Evolutionary conservation across 2,113 vertebrate species (phyloP).

Genomic region (Cryptoleucopteryx plumbea): DNA sequence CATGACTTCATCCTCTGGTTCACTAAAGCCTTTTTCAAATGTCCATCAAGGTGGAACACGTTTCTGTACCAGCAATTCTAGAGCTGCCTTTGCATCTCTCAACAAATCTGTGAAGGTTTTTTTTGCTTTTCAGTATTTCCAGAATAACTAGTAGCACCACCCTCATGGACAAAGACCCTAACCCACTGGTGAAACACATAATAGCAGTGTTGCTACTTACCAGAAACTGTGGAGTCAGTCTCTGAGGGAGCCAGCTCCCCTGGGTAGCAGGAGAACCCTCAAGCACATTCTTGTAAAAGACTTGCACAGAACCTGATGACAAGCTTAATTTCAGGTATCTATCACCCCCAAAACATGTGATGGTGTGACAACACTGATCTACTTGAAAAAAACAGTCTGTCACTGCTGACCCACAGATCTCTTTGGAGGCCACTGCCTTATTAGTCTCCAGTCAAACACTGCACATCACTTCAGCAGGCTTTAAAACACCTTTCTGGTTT

Average conservation of each 20-base stretch:
- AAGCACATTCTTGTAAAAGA: not conserved
- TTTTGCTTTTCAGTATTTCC: not conserved
- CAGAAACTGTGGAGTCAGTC: not conserved
- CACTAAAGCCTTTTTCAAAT: not conserved
- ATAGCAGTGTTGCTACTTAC: not conserved
- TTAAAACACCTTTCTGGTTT: not conserved
- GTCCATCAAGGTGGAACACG: not conserved
- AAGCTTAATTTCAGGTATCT: not conserved
- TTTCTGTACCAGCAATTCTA: not conserved
- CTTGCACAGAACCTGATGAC: not conserved
- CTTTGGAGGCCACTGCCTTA: not conserved
- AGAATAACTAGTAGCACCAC: not conserved
- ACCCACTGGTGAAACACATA: not conserved
- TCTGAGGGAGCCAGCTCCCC: not conserved
- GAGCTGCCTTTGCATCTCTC: not conserved
- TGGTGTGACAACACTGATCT: not conserved
- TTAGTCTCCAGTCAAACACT: not conserved
- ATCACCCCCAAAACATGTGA: not conserved
- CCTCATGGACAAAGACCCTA: not conserved
- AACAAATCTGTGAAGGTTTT: not conserved
- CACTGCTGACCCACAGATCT: not conserved
- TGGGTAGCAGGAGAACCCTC: not conserved
- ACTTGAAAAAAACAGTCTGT: not conserved
- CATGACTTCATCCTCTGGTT: not conserved
- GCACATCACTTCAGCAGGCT: not conserved